phyloP scores from a whole-genome alignment of 2,113 vertebrate species.

The Dendrocopos noguchii region DNA sequence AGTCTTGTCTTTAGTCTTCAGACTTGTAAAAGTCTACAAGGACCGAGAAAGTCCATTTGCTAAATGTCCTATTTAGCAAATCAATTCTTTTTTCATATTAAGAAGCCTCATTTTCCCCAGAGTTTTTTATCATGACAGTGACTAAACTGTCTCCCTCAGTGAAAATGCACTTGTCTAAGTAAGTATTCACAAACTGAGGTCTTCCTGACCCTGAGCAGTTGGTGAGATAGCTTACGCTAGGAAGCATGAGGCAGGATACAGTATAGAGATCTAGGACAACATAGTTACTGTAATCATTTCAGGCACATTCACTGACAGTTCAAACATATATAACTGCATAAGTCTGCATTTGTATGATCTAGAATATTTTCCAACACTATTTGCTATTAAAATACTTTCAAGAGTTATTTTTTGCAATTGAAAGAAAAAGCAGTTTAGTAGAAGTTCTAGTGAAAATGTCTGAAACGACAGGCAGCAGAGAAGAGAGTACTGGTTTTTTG shows the following conservation, averaged over 20 bases:
- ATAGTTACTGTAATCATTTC: background rate
- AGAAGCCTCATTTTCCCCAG: background rate
- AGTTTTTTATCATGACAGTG: background rate
- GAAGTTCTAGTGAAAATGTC: background rate
- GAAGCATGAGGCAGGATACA: slow-evolving; percentile 15
- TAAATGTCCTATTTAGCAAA: background rate
- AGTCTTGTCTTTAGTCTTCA: no score
- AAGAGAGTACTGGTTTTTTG: background rate
- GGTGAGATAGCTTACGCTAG: background rate
- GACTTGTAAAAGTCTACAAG: background rate
- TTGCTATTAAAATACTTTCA: background rate
- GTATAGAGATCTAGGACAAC: slow-evolving; percentile 5
- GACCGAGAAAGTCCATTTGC: background rate
- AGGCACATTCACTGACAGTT: background rate
- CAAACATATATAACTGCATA: background rate
- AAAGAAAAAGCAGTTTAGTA: background rate
- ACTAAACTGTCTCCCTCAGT: background rate
- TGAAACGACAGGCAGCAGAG: background rate
- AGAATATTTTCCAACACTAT: background rate
- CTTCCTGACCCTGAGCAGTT: background rate
- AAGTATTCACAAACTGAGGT: slow-evolving; percentile 3
- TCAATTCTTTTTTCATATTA: background rate
- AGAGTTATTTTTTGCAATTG: background rate
- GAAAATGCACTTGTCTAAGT: background rate
- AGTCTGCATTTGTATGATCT: background rate